These are phyloP conservation scores for Troglohyphantes excavatus DNA, from an alignment of 2,888 invertebrate species.

Conservation along the genomic window DNA sequence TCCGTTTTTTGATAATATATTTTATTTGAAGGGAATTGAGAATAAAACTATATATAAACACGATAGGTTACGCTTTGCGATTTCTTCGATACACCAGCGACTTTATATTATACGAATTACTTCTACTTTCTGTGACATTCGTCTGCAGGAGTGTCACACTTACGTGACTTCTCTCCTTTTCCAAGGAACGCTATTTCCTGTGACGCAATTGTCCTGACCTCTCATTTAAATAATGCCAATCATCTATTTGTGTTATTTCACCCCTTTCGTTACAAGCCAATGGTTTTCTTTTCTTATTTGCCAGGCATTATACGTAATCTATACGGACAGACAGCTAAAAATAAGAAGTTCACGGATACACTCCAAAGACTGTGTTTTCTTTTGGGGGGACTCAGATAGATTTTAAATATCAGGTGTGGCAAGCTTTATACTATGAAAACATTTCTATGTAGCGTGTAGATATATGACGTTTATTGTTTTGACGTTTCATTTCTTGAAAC, in stretches of 20 bases:
- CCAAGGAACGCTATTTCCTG: conserved; percentile 20
- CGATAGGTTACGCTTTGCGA: neutral
- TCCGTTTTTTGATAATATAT: no score
- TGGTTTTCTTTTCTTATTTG: neutral
- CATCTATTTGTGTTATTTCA: conserved; percentile 8
- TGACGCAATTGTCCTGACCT: neutral
- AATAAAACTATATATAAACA: neutral
- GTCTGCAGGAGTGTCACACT: conserved; percentile 6
- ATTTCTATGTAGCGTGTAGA: no score
- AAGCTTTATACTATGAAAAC: no score
- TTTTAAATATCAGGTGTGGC: no score
- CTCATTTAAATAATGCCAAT: conserved; percentile 19
- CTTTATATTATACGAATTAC: neutral
- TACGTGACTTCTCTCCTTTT: conserved; percentile 2
- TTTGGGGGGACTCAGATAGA: no score
- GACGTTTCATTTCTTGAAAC: no score
- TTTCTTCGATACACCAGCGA: neutral
- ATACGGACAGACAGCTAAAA: neutral
- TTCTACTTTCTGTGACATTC: neutral
- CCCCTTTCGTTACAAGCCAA: conserved; percentile 11
- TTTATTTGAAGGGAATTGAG: no score
- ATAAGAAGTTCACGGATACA: neutral
- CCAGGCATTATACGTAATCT: neutral
- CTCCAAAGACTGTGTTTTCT: neutral
- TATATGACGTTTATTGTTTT: no score